A percentile compares a stretch with the other conserved stretches of the same genome.
Conservation (phyloP, 1,140 invertebrate genomes). For the Drosophila neocordata region DNA sequence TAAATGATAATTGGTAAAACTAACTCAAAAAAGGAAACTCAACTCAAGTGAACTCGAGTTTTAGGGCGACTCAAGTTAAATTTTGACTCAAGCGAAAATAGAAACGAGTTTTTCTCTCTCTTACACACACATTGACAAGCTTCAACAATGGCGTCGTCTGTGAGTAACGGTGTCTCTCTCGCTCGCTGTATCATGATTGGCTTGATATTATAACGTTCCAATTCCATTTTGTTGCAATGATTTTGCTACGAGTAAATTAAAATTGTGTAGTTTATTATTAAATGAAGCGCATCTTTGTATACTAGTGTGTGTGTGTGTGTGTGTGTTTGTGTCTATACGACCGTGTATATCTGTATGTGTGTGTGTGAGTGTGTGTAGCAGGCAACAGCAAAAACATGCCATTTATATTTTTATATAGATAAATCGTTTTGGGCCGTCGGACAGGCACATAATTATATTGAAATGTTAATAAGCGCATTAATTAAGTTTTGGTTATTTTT, state of each 20-base stretch:
- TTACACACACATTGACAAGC: conserved; percentile 17
- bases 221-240: conserved; percentile 51
- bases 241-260: conserved; percentile 72
- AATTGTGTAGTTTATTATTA: conserved; percentile 83
- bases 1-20: conserved; percentile 11
- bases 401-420: conserved; percentile 43
- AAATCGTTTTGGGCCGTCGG: conserved; percentile 45
- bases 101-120: conserved; percentile 28
- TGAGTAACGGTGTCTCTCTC: conserved; percentile 16
- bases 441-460: conserved; percentile 71
- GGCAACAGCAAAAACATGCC: conserved; percentile 25
- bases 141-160: conserved; percentile 45
- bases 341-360: conserved; percentile 1
- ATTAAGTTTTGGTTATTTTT: conserved; percentile 60
- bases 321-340: conserved; percentile 27
- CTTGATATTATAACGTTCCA: conserved; percentile 23
- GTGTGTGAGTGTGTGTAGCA: conserved; percentile 1
- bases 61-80: neutral
- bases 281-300: conserved; percentile 82
- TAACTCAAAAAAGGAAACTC: conserved; percentile 33
- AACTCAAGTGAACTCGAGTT: neutral
- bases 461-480: conserved; percentile 78
- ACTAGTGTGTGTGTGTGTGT: conserved; percentile 57
- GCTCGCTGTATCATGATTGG: conserved; percentile 47
- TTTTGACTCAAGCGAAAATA: conserved; percentile 22